Evolutionary conservation across 2,113 vertebrate genomes (phyloP).

Genomic region (Hippopotamus amphibius): DNA sequence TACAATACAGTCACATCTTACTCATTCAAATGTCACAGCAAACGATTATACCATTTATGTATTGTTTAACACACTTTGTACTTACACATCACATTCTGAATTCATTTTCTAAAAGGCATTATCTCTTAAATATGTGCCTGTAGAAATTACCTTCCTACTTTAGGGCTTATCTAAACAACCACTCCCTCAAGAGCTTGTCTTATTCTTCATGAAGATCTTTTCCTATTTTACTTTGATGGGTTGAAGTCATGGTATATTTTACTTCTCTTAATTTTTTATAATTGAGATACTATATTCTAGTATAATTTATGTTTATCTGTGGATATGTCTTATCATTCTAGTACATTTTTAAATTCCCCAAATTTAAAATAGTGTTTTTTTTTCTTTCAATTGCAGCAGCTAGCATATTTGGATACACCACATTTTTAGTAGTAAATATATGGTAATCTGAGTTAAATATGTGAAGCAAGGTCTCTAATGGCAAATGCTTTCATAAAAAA

Average conservation of each 20-base stretch:
- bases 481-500: neutral
- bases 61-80: neutral
- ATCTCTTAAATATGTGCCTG: neutral
- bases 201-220: neutral
- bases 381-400: neutral
- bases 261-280: neutral
- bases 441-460: neutral
- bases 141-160: neutral
- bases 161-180: neutral
- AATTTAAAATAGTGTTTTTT: neutral
- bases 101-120: neutral
- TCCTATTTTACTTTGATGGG: neutral
- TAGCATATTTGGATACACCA: neutral
- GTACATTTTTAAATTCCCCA: neutral
- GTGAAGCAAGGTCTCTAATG: neutral
- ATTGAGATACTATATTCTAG: neutral
- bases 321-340: neutral
- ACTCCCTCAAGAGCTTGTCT: neutral
- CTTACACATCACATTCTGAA: neutral
- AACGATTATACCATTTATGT: neutral
- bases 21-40: neutral
- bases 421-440: neutral
- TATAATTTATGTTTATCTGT: neutral
- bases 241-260: neutral
- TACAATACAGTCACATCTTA: neutral